Percentiles rank a stretch among this genome's conserved stretches.
phyloP scores from a whole-genome alignment of 1,140 invertebrate species.

The Rhyzopertha dominica region DNA sequence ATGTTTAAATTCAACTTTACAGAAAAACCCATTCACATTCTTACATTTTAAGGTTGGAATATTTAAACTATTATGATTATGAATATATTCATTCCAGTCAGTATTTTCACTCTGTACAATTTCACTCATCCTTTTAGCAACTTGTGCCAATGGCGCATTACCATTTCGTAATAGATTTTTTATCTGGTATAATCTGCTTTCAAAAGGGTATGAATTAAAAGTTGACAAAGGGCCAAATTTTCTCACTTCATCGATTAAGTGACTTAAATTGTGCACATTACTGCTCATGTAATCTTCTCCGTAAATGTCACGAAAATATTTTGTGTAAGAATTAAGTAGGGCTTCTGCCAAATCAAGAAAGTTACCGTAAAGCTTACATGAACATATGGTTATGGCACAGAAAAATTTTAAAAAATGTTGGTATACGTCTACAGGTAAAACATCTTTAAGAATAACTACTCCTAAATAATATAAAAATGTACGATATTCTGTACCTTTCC shows the following conservation, averaged over 20 bases:
- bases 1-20: neutral
- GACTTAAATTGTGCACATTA: slow-evolving; percentile 26
- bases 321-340: neutral
- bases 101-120: neutral
- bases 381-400: slow-evolving; percentile 21
- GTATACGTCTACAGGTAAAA: slow-evolving; percentile 19
- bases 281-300: slow-evolving; percentile 1
- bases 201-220: slow-evolving; percentile 27
- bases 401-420: slow-evolving; percentile 23
- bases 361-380: neutral
- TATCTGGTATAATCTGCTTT: slow-evolving; percentile 21
- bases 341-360: neutral
- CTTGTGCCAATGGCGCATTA: slow-evolving; percentile 22
- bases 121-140: slow-evolving; percentile 20
- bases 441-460: slow-evolving; percentile 24
- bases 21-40: neutral
- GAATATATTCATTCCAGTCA: neutral
- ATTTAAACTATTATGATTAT: neutral
- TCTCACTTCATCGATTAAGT: slow-evolving; percentile 22
- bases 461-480: slow-evolving; percentile 25
- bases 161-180: slow-evolving; percentile 21
- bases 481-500: slow-evolving; percentile 29
- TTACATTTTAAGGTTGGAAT: neutral
- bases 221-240: slow-evolving; percentile 18
- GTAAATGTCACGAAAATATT: neutral